phyloP scores from a whole-genome alignment of 2,888 invertebrate genomes.

The Opisthograptis luteolata region DNA sequence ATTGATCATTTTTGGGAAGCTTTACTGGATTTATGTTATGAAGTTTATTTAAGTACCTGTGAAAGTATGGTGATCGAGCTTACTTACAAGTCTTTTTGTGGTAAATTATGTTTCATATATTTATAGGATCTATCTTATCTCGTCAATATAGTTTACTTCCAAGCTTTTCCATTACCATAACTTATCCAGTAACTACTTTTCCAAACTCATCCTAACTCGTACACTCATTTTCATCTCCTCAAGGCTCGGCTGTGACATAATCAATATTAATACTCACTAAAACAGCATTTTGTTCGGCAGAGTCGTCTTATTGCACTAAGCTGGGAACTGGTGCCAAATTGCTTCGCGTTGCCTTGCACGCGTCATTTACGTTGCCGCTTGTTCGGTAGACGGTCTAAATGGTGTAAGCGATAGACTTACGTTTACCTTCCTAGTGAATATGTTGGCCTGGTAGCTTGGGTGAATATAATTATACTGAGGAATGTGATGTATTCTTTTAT shows the following conservation, averaged over 20 bases:
- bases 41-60: too few species aligned
- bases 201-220: constrained; percentile 10
- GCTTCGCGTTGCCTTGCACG: constrained; percentile 72
- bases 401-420: constrained; percentile 26
- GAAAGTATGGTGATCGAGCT: too few species aligned
- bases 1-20: background rate
- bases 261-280: constrained; percentile 44
- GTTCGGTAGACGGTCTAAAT: constrained; percentile 30
- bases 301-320: constrained; percentile 60
- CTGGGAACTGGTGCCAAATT: constrained; percentile 76
- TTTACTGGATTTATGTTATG: too few species aligned
- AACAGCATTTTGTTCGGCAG: constrained; percentile 59
- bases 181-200: constrained; percentile 12
- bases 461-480: background rate
- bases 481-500: too few species aligned
- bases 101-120: too few species aligned
- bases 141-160: background rate
- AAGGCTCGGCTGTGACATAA: constrained; percentile 29
- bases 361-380: constrained; percentile 70
- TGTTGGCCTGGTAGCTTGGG: constrained; percentile 5
- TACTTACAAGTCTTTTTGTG: too few species aligned
- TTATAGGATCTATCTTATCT: background rate
- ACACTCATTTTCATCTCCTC: constrained; percentile 10
- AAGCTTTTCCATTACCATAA: constrained; percentile 8
- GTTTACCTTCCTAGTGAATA: constrained; percentile 8